These are phyloP conservation scores for Drosophila rhopaloa DNA, from an alignment of 1,140 invertebrate genomes.

Conservation along the genomic window DNA sequence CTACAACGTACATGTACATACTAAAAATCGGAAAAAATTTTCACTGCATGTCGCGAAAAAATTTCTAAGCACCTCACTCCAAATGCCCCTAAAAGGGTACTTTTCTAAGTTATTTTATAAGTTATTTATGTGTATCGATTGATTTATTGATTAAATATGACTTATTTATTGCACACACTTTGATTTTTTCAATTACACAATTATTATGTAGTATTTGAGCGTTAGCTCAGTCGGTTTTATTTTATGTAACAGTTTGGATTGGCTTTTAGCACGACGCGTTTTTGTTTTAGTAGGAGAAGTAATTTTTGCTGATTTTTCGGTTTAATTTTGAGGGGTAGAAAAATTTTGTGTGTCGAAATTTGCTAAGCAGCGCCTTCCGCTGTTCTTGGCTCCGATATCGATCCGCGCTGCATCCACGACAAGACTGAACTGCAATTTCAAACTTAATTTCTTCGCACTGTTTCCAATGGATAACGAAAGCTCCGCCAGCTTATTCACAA, in stretches of 20 bases:
- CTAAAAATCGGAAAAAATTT: conserved; percentile 83
- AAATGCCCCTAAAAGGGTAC: conserved; percentile 1
- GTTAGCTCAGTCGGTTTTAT: conserved; percentile 3
- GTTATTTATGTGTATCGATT: conserved; percentile 46
- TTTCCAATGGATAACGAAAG: conserved; percentile 82
- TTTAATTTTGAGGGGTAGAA: conserved; percentile 50
- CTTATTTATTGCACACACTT: conserved; percentile 20
- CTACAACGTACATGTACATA: conserved; percentile 83
- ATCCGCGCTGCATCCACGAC: conserved; percentile 84
- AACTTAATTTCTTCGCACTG: conserved; percentile 76
- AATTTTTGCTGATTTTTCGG: conserved; percentile 35
- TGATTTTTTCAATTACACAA: conserved; percentile 72
- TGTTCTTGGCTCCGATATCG: conserved; percentile 75
- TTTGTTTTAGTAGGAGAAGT: conserved; percentile 16
- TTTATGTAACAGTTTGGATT: conserved; percentile 23
- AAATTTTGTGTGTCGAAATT: conserved; percentile 72
- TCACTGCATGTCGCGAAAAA: conserved; percentile 73
- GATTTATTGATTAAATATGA: conserved; percentile 55
- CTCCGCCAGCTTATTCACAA: conserved; percentile 62
- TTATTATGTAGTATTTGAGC: conserved; percentile 14
- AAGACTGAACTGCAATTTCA: conserved; percentile 84
- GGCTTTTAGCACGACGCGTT: conserved; percentile 5
- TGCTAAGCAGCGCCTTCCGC: conserved; percentile 52
- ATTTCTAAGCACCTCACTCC: conserved; percentile 35
- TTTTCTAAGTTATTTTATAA: conserved; percentile 18